Evolutionary conservation across 2,113 vertebrate genomes (phyloP), one percentile per base, ranked within the genome.

Genomic region (Sylvietta virens): DNA sequence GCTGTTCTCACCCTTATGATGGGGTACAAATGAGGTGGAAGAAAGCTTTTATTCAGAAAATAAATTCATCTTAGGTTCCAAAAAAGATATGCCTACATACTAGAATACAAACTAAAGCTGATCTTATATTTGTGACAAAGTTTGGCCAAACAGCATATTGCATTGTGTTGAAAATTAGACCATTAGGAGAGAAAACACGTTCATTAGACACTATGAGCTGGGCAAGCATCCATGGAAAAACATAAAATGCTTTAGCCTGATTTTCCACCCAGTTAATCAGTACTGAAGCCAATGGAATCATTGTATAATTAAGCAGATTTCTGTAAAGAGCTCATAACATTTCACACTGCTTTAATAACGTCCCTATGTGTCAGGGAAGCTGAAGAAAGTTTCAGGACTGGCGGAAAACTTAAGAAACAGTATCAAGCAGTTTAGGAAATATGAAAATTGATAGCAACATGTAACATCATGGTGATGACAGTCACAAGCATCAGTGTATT

Each of bases 181-280:
- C 39, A 88, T 45, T 45, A 81, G 24, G 42, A 90, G 90, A 88
- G 39, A 93, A 95, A 97, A 95, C 30, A 86, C 53, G 94, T 53
- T 93, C 54, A 90, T 92, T 87, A 97, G 50, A 95, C 79, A 60
- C 81, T 86, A 69, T 10, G 37, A 91, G 27, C 33, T 94, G 79
- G 95, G 91, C 96, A 97, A 94, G 26, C 37, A 94, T 95, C 90
- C 95, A 97, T n/a, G 77, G 93, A 94, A 97, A 97, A 97, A 95
- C 67, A 94, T 72, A 95, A 97, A 97, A 94, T 93, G 3, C 90
- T 95, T 96, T 96, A 89, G 82, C 71, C 96, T 88, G 71, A 97
- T 96, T 97, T 97, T 97, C 96, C 89, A 97, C 31, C 80, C 91
- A 95, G 69, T 97, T 97, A 96, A 97, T 96, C 91, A 94, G 67